Evolutionary conservation across 1,140 invertebrate genomes (phyloP).

Genomic region (Paralvinella palmiformis): DNA sequence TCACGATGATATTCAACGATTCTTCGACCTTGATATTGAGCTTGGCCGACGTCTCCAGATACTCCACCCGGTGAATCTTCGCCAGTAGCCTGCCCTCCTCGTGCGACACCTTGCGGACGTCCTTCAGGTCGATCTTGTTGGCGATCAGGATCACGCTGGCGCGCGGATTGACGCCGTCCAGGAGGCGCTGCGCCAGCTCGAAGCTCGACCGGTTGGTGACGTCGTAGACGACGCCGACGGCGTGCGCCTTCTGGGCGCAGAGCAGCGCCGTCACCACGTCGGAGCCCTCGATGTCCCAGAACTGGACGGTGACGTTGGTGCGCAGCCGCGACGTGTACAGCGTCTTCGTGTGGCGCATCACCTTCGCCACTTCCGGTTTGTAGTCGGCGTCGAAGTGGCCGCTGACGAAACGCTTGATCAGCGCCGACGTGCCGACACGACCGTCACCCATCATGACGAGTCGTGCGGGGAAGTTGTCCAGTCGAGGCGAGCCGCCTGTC

Average conservation of each 20-base stretch:
- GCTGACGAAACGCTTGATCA: background rate
- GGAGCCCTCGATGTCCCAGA: background rate
- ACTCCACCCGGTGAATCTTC: constrained; percentile 1
- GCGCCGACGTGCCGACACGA: background rate
- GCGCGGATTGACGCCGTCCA: background rate
- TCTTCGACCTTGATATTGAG: background rate
- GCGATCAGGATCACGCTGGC: background rate
- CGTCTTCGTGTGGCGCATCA: background rate
- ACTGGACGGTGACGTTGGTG: background rate
- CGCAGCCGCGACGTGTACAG: background rate
- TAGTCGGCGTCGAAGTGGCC: background rate
- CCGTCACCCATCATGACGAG: background rate
- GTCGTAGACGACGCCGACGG: background rate
- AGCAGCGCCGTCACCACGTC: background rate
- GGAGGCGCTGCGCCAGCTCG: background rate
- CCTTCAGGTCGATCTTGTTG: background rate
- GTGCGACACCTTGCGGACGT: background rate
- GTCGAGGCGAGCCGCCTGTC: too few relatives aligned
- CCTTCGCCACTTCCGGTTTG: background rate
- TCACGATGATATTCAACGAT: background rate
- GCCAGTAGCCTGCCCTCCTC: constrained; percentile 1
- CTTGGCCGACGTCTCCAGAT: background rate
- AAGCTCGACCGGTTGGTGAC: background rate
- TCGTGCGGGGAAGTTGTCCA: background rate
- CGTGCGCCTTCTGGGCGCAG: background rate